Base-by-base conservation (phyloP, 1,140 invertebrate genomes). In the Zaprionus lachaisei region DNA sequence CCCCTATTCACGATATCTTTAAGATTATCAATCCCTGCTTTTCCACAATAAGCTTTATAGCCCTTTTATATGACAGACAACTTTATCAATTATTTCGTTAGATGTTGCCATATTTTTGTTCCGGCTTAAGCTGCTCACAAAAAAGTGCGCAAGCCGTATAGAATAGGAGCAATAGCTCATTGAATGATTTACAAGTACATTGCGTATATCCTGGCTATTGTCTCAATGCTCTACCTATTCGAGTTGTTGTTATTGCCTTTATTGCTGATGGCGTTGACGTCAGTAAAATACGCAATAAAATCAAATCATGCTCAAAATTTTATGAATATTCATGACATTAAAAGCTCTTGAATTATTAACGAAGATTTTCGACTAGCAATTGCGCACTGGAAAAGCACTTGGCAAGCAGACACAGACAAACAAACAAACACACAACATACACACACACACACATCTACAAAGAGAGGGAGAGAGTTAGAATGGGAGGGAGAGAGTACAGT, bases 311-410 rank as follows among this genome's bases (percentile, higher is more conserved):
- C 85, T 89, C 81, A 77, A 85, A 87, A 89, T 90, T 90, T 85
- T 83, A 90, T 89, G 85, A 89, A 89, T 89, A 89, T 89, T 89
- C 85, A 89, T 89, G 85, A 81, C 85, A 89, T 89, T 89, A 89
- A 89, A 89, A 89, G 85, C 85, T 85, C 85, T 89, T 89, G 85
- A 89, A 89, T 89, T 89, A 89, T 89, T 89, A 89, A 89, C 85
- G 76, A 84, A 90, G 81, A 89, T 82, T 80, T 90, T 90, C 80
- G 79, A 86, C 77, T 85, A 80, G 79, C 85, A 90, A 89, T 77
- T 81, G 84, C 85, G 77, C 72, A 74, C 80, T 72, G 69, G 28
- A 65, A 74, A 80, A 79, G 81, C 84, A 84, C 85, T 89, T 85
- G 84, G 34, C 78, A 62, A 62, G 28, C 69, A 64, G 49, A 70